phyloP scores from a whole-genome alignment of 1,140 invertebrate genomes.

The Plectus sambesii region DNA sequence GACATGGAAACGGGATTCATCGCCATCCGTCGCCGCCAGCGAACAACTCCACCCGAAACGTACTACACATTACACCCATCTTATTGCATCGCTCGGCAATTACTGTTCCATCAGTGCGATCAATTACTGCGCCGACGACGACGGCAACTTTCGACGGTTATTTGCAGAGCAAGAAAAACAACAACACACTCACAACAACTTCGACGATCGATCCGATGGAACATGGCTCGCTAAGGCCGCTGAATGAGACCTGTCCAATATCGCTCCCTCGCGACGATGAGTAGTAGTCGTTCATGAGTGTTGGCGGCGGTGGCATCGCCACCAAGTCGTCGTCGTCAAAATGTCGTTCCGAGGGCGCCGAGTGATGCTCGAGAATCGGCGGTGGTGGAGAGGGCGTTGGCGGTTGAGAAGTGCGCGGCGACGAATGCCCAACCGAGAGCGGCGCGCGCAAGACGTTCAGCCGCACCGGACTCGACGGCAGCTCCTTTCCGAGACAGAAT shows the following conservation, averaged over 20 bases:
- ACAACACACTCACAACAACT: slow-evolving; percentile 66
- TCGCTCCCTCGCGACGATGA: slow-evolving; percentile 49
- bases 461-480: slow-evolving; percentile 23
- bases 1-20: too few species aligned
- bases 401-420: too few species aligned
- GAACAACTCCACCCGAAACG: too few species aligned
- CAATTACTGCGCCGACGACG: slow-evolving; percentile 29
- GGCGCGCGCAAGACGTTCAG: slow-evolving; percentile 20
- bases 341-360: too few species aligned
- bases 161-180: not conserved
- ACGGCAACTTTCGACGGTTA: slow-evolving; percentile 14
- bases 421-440: too few species aligned
- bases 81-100: too few species aligned
- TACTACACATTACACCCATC: too few species aligned
- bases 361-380: too few species aligned
- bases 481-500: slow-evolving; percentile 26
- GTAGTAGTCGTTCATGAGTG: not conserved
- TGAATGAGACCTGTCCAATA: slow-evolving; percentile 66
- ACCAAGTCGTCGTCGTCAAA: too few species aligned
- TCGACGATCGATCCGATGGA: slow-evolving; percentile 83
- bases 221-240: slow-evolving; percentile 76
- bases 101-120: too few species aligned
- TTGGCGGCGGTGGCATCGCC: slow-evolving; percentile 6
- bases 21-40: too few species aligned
- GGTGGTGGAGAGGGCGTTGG: too few species aligned